A percentile compares a stretch with the other conserved stretches of the same genome.
These are phyloP conservation scores for Natrix natrix DNA, from an alignment of 2,797 vertebrate genomes.

Conservation along the genomic window DNA sequence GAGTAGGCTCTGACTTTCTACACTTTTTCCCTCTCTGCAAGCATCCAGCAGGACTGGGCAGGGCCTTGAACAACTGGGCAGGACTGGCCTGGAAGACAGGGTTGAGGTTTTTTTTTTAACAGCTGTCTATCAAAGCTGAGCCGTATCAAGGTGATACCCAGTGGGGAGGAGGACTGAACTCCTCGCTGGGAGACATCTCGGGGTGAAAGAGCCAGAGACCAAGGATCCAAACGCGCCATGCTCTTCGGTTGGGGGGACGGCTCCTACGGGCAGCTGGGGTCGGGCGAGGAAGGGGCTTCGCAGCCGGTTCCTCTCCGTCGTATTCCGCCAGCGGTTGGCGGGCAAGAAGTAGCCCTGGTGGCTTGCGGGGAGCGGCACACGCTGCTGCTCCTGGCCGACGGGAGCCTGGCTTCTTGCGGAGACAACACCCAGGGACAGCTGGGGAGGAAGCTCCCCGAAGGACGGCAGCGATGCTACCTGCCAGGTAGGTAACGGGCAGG, in stretches of 20 bases:
- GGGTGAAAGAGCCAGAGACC: too few relatives aligned
- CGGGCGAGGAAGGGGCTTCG: not conserved
- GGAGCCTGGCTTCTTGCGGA: conserved; percentile 72
- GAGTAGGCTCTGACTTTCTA: too few relatives aligned
- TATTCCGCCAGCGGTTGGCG: fast-evolving
- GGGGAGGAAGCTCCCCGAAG: conserved; percentile 57
- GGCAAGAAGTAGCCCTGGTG: conserved; percentile 35
- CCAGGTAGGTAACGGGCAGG: conserved; percentile 40
- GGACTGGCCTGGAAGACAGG: too few relatives aligned
- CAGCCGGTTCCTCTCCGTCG: fast-evolving
- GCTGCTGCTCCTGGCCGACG: conserved; percentile 69
- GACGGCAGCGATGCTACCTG: fast-evolving
- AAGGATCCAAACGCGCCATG: not conserved
- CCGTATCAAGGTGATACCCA: not conserved
- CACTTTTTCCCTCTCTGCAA: too few relatives aligned
- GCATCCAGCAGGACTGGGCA: too few relatives aligned
- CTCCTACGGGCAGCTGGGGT: conserved; percentile 57
- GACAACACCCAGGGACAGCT: conserved; percentile 73
- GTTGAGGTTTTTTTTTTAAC: too few relatives aligned
- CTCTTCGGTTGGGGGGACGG: conserved; percentile 72
- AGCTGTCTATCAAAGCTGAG: not conserved
- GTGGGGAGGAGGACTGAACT: not conserved
- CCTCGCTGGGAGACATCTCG: not conserved
- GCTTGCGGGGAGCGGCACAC: conserved; percentile 75
- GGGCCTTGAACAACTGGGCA: too few relatives aligned